Percentiles rank a stretch among this genome's conserved stretches.
These are phyloP conservation scores for Chloropsis hardwickii DNA, from an alignment of 2,113 vertebrate genomes.

Conservation along the genomic window DNA sequence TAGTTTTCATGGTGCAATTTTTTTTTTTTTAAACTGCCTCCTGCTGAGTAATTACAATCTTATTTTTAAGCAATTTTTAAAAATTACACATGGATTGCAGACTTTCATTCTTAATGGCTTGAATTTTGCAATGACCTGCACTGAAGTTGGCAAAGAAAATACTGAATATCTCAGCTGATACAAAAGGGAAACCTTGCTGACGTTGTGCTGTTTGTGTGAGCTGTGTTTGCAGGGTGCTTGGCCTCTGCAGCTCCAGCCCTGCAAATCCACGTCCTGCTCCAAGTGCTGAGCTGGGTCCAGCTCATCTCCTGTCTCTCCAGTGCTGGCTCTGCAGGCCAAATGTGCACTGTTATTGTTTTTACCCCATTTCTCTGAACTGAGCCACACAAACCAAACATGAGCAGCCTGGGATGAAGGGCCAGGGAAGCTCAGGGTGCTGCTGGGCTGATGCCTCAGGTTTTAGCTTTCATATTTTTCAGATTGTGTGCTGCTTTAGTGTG, in stretches of 20 bases:
- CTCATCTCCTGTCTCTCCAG: neutral
- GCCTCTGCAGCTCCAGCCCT: neutral
- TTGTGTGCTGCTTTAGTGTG: too few species aligned
- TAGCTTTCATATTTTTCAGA: too few species aligned
- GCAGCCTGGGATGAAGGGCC: rapidly evolving
- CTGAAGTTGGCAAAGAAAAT: neutral
- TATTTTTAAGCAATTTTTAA: slow-evolving; percentile 38
- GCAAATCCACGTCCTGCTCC: neutral
- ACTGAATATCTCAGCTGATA: neutral
- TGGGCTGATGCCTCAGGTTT: too few species aligned
- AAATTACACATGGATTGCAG: neutral
- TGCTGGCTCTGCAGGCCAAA: neutral
- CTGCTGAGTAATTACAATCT: neutral
- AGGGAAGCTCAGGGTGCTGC: neutral
- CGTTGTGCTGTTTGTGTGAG: rapidly evolving
- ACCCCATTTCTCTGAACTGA: neutral
- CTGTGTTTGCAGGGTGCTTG: too few species aligned
- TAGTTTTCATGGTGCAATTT: neutral
- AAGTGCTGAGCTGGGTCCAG: neutral
- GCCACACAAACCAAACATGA: neutral
- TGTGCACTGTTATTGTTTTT: rapidly evolving
- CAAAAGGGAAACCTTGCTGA: neutral
- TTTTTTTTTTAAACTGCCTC: neutral
- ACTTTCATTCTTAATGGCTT: neutral
- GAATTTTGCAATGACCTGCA: neutral